Evolutionary conservation across 2,888 invertebrate genomes (phyloP), one percentile per base, ranked within the genome.

Genomic region (Drosophila mimetica): DNA sequence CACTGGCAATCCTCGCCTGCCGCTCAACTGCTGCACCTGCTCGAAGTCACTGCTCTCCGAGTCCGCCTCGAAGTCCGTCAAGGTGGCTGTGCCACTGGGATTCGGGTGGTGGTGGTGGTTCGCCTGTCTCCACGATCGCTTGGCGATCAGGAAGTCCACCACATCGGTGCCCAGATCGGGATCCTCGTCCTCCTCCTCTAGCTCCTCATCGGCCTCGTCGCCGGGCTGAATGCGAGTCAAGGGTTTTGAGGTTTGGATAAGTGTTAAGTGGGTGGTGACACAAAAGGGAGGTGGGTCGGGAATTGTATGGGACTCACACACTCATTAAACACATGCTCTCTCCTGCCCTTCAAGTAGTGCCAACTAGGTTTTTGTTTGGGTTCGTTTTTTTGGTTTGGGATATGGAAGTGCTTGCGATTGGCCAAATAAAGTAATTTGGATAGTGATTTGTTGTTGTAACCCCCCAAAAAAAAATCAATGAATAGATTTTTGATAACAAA

Each of bases 51-150:
- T 92, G 76, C 91, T 92, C 80, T 94, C 94, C 48, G 94, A 94
- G 84, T 94, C 94, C 30, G 94, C 94, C 79, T 94, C 94, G 85
- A 93, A 94, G 76, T 93, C 93, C 57, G 90, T 91, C 32, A 90
- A 77, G 2, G 89, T 89, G 11, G 89, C 81, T 42, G 42, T 8
- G 2, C 36, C 36, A 14, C 82, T 71, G 30, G 82, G 74, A n/a
- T 71, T 65, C 37, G 71, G 70, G 2, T 30, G 30, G 32, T 71
- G 74, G 11, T 30, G 30, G 32, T 72, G 74, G 47, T 79, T 74
- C 39, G 75, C 51, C 55, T 88, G 72, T 71, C 88, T 77, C 87
- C 87, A 89, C 59, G 77, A 75, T 20, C 82, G 78, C 63, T 86
- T 86, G 25, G 80, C 71, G 48, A 88, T 81, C 50, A 80, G 78